These are phyloP conservation scores for Petaurus breviceps DNA, from an alignment of 2,113 vertebrate genomes.

Conservation along the genomic window DNA sequence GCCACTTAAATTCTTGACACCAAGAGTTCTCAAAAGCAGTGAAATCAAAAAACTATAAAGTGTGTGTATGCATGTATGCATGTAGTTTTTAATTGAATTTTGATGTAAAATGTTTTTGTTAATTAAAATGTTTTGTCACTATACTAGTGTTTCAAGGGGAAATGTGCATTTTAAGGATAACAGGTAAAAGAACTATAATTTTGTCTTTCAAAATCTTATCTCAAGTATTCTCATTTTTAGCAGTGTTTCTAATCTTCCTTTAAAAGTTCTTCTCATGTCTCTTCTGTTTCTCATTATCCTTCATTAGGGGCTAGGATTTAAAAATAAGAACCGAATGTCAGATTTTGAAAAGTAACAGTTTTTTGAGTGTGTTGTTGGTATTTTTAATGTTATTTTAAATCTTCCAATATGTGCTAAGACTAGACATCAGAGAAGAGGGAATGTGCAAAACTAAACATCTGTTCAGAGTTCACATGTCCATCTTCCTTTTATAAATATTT, in stretches of 20 bases:
- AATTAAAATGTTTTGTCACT: slow-evolving; percentile 66
- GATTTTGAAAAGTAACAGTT: slow-evolving; percentile 51
- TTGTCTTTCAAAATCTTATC: slow-evolving; percentile 65
- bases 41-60: not conserved
- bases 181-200: slow-evolving; percentile 59
- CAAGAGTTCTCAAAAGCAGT: not conserved
- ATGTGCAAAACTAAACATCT: not conserved
- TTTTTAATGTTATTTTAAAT: slow-evolving; percentile 36
- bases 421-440: not conserved
- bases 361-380: not conserved
- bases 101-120: slow-evolving; percentile 69
- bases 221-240: slow-evolving; percentile 65
- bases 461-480: not conserved
- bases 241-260: slow-evolving; percentile 66
- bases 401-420: not conserved
- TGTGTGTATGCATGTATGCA: not conserved
- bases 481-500: not conserved
- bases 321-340: slow-evolving; percentile 62
- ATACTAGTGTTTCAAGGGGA: slow-evolving; percentile 59
- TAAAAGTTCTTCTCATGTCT: slow-evolving; percentile 74
- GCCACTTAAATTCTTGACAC: not conserved
- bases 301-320: slow-evolving; percentile 74
- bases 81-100: slow-evolving; percentile 62
- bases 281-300: slow-evolving; percentile 69
- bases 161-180: slow-evolving; percentile 12